These are phyloP conservation scores for Synanceia verrucosa DNA, from an alignment of 2,797 vertebrate genomes.

Conservation along the genomic window DNA sequence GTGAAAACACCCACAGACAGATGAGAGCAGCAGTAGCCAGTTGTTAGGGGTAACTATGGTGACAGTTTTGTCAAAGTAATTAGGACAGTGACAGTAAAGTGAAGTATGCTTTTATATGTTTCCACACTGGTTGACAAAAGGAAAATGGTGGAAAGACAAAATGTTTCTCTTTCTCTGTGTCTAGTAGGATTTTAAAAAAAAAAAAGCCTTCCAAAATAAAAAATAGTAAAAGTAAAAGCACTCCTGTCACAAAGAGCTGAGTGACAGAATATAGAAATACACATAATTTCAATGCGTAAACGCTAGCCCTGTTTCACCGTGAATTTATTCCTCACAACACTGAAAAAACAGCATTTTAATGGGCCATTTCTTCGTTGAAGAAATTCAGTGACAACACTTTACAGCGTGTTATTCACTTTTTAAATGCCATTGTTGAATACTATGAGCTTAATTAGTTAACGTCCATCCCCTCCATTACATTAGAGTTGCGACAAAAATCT, in stretches of 20 bases:
- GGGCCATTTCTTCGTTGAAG: not conserved
- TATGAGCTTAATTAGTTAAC: not conserved
- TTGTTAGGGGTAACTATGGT: conserved; percentile 11
- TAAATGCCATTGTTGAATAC: not conserved
- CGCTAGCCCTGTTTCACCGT: not conserved
- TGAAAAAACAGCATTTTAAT: not conserved
- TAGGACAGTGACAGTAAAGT: not conserved
- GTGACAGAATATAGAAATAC: not conserved
- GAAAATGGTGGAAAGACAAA: not conserved
- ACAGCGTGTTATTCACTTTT: not conserved
- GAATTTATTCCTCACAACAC: no score
- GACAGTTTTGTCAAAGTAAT: conserved; percentile 3
- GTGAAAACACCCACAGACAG: conserved; percentile 15
- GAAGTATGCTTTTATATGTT: not conserved
- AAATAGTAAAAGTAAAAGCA: not conserved
- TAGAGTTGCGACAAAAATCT: not conserved
- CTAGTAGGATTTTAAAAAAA: not conserved
- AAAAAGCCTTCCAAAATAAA: not conserved
- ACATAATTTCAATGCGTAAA: not conserved
- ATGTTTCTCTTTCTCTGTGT: not conserved
- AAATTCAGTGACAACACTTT: not conserved
- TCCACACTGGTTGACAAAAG: not conserved
- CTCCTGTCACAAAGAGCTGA: not conserved
- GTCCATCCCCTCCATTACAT: no score
- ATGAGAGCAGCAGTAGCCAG: not conserved